These are phyloP conservation scores for Drosophila oshimai DNA, from an alignment of 1,140 invertebrate species.

Conservation along the genomic window DNA sequence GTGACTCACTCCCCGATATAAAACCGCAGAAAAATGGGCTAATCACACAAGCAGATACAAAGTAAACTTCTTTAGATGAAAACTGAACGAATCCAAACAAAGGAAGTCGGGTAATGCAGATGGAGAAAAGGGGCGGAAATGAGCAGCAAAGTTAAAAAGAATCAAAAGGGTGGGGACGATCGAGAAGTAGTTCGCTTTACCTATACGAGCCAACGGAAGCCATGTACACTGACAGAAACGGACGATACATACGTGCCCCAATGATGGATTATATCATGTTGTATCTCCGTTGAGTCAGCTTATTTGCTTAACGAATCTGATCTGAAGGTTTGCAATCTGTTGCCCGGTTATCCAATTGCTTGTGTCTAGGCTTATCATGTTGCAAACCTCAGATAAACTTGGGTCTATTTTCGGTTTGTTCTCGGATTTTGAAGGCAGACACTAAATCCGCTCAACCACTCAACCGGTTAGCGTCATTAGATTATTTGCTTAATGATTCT, in stretches of 20 bases:
- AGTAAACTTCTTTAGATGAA: conserved; percentile 41
- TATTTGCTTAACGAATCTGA: conserved; percentile 12
- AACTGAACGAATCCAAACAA: conserved; percentile 28
- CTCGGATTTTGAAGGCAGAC: background rate
- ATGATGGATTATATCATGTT: background rate
- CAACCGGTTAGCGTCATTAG: conserved; percentile 1
- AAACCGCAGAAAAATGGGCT: conserved; percentile 42
- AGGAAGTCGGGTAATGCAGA: conserved; percentile 34
- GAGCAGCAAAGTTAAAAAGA: background rate
- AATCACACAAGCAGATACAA: conserved; percentile 44
- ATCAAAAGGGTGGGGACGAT: conserved; percentile 2
- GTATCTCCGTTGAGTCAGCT: conserved; percentile 9
- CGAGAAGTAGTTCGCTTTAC: conserved; percentile 8
- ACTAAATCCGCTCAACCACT: background rate
- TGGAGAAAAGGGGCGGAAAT: conserved; percentile 27
- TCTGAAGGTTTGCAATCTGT: background rate
- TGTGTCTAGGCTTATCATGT: conserved; percentile 7
- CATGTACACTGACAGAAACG: conserved; percentile 19
- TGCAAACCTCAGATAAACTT: background rate
- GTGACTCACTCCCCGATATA: conserved; percentile 30
- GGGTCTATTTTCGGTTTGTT: background rate
- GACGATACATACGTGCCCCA: conserved; percentile 8
- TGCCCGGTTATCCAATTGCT: conserved; percentile 11
- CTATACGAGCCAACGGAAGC: conserved; percentile 16
- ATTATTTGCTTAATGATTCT: background rate